Conservation (phyloP, 1,140 invertebrate species). For the Aphelenchoides fujianensis region DNA sequence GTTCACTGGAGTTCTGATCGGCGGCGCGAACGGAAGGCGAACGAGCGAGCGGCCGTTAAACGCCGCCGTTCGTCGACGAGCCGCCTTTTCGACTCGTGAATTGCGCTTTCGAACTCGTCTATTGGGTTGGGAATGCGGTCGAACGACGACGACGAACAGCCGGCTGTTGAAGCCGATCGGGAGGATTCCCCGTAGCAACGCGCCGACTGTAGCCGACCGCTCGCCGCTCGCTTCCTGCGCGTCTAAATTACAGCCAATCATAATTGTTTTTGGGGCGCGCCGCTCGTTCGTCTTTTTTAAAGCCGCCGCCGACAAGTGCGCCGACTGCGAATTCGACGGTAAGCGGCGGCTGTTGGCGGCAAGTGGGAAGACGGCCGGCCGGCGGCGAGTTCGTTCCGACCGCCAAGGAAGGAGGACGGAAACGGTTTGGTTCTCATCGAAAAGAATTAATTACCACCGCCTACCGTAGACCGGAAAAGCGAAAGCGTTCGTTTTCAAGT, state of each 20-base stretch:
- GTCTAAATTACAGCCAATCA: slow-evolving; percentile 20
- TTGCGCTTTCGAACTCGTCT: too few species aligned
- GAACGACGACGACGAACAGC: too few species aligned
- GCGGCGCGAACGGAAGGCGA: too few species aligned
- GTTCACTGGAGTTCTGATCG: not conserved
- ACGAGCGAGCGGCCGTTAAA: not conserved
- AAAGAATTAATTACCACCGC: too few species aligned
- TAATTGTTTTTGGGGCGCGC: slow-evolving; percentile 7
- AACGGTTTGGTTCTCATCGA: not conserved
- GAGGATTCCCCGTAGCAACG: not conserved
- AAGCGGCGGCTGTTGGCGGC: too few species aligned
- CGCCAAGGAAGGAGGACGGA: not conserved
- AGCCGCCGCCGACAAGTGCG: not conserved
- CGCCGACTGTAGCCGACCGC: not conserved
- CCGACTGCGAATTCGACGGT: not conserved
- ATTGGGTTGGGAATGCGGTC: too few species aligned
- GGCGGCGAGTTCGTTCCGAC: not conserved
- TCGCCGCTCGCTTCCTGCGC: not conserved
- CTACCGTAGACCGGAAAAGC: not conserved
- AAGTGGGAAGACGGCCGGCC: not conserved
- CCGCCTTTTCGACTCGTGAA: not conserved
- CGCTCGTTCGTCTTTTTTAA: not conserved
- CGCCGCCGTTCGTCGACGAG: not conserved
- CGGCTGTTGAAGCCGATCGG: too few species aligned
- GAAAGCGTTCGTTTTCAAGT: too few species aligned